Base-by-base conservation (phyloP, 2,113 vertebrate species). In the Microtus richardsoni region DNA sequence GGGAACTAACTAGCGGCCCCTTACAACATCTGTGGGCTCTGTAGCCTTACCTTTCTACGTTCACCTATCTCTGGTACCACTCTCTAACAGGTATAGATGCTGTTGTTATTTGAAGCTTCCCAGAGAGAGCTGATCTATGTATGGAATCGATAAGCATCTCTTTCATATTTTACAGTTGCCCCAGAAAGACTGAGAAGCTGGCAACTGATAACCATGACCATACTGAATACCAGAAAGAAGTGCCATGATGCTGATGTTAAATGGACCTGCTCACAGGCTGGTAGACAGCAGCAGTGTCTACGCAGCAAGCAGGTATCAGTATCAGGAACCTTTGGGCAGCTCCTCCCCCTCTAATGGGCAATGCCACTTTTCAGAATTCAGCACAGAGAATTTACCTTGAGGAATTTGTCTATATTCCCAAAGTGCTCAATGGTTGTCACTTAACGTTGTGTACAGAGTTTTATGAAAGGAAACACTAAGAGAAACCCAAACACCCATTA, bases 11-110 rank as follows among this genome's bases (percentile, higher is more conserved):
- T 58, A 58, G 58, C 1, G 4, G 1, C 58, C 58, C 6, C 58
- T 58, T 58, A 58, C 58, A 58, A 58, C 58, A 21, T 58, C 58
- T 7, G 0, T 1, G 3, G 5, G 41, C 44, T 0, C 10, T 2
- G 33, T 14, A 10, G 9, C 30, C 22, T 3, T 14, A 11, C 0
- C 0, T 2, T 5, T 9, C 5, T 52, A 9, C 0, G 1, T 7
- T 10, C 3, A 21, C 41, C 71, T 73, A 5, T 22, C 49, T 19
- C 39, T 9, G 75, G 7, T 13, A 44, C 54, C 7, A 1, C 36
- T 49, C 26, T 26, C 7, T 8, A 9, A 22, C 30, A 58, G 41
- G 28, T 1, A 7, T 44, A 84, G 68, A 87, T 47, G 8, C 30
- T 24, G 13, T 12, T 39, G 52, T 0, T 30, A 33, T 36, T 68